Conservation (phyloP, 2,797 vertebrate species). For the Peromyscus nudipes region DNA sequence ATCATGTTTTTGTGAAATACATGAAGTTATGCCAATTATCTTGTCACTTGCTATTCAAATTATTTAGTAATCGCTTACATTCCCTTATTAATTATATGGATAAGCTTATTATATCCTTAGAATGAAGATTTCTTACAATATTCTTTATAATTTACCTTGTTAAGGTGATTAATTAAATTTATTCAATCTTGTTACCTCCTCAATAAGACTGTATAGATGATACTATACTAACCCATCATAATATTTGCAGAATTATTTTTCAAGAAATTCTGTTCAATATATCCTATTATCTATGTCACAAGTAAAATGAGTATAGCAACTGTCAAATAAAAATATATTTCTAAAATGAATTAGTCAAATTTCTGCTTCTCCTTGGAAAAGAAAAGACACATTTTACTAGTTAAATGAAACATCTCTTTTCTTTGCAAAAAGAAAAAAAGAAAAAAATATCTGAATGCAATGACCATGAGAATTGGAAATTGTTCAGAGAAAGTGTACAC, state of each 20-base stretch:
- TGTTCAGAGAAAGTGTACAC: neutral
- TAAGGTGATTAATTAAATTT: neutral
- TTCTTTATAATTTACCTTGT: slow-evolving; percentile 28
- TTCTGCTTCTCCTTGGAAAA: neutral
- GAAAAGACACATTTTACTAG: neutral
- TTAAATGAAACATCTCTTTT: neutral
- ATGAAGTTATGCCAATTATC: neutral
- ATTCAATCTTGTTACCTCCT: slow-evolving; percentile 3
- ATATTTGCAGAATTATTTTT: neutral
- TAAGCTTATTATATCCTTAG: neutral
- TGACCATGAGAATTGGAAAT: neutral
- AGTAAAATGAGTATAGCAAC: neutral
- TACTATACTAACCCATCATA: neutral
- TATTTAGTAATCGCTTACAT: slow-evolving; percentile 19
- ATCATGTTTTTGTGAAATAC: slow-evolving; percentile 30
- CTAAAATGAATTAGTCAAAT: neutral
- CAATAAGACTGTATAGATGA: slow-evolving; percentile 8
- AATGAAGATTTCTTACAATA: neutral
- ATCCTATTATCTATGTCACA: slow-evolving; percentile 6
- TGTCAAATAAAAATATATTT: slow-evolving; percentile 23
- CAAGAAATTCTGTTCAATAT: neutral
- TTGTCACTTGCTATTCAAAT: slow-evolving; percentile 27
- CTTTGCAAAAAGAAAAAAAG: neutral
- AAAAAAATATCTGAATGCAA: neutral
- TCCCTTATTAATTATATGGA: slow-evolving; percentile 1